Percentiles rank a stretch among this genome's conserved stretches.
Conservation (phyloP, 2,797 vertebrate species). For the Poecilia picta region DNA sequence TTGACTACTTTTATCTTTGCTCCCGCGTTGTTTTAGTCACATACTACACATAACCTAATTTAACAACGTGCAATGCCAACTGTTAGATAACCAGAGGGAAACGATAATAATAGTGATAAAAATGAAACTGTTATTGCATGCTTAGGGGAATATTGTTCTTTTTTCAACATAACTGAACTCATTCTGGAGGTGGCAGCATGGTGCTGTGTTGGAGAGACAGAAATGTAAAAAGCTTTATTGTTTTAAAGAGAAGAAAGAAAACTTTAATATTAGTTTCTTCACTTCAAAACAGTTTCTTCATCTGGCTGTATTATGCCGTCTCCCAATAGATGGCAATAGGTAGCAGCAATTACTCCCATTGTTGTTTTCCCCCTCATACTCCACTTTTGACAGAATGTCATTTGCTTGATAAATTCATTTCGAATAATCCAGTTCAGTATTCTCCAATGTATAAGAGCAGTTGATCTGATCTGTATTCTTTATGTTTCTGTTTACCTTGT, state of each 20-base stretch:
- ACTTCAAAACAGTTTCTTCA: neutral
- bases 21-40: neutral
- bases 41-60: neutral
- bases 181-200: neutral
- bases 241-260: neutral
- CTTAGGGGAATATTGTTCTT: neutral
- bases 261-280: neutral
- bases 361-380: neutral
- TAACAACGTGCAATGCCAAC: neutral
- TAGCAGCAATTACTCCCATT: neutral
- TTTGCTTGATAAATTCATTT: neutral
- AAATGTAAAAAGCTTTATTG: neutral
- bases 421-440: neutral
- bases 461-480: neutral
- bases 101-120: neutral
- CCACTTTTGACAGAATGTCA: neutral
- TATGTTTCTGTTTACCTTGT: neutral
- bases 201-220: neutral
- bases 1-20: neutral
- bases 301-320: neutral
- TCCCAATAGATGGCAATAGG: slow-evolving; percentile 36
- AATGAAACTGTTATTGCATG: neutral
- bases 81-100: neutral
- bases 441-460: neutral
- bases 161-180: neutral